These are phyloP conservation scores for Crotalus adamanteus DNA, from an alignment of 2,797 vertebrate genomes.

Conservation along the genomic window DNA sequence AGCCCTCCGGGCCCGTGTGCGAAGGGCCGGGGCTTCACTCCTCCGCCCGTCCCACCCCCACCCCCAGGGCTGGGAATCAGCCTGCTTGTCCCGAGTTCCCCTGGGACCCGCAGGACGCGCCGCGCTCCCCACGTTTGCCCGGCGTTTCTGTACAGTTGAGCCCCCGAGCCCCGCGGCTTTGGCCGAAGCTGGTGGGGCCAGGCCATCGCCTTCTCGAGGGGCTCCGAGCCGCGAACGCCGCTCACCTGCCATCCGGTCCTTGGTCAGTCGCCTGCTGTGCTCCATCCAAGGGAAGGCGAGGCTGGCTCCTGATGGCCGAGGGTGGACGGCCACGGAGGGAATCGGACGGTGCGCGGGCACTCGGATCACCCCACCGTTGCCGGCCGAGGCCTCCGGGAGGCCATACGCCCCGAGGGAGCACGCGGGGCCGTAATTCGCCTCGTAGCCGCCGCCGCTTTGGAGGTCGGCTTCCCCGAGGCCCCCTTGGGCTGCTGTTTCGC, in stretches of 20 bases:
- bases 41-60: background rate
- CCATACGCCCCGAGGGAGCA: slow-evolving; percentile 78
- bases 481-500: slow-evolving; percentile 72
- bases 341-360: slow-evolving; percentile 83
- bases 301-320: slow-evolving; percentile 74
- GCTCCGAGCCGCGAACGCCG: background rate
- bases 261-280: slow-evolving; percentile 87
- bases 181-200: background rate
- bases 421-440: slow-evolving; percentile 75
- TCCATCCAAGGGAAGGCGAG: slow-evolving; percentile 97
- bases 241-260: slow-evolving; percentile 93
- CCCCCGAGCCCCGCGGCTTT: no score
- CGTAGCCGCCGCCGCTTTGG: slow-evolving; percentile 78
- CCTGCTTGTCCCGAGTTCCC: background rate
- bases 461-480: slow-evolving; percentile 75
- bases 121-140: background rate
- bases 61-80: background rate
- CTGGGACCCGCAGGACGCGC: background rate
- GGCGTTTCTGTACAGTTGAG: background rate
- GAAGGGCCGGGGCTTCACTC: background rate
- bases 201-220: background rate
- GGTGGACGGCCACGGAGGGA: slow-evolving; percentile 61
- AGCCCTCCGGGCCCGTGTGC: background rate
- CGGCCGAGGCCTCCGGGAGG: slow-evolving; percentile 67
- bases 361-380: slow-evolving; percentile 82